Conservation (phyloP, 92 coral and sea anemone genomes). For the Epizoanthus scotinus region DNA sequence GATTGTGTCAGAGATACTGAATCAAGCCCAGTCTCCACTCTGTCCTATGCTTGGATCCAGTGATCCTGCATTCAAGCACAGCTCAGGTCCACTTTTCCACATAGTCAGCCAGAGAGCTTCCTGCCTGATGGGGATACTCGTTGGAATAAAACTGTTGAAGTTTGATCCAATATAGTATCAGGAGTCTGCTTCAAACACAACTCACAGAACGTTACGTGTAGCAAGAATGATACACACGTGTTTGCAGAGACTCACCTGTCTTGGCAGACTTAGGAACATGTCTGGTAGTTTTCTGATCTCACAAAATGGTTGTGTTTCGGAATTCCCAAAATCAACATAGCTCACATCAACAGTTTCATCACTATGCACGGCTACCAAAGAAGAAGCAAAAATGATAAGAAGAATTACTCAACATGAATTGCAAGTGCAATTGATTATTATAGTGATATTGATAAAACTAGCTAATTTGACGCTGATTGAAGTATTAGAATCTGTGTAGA, state of each 20-base stretch:
- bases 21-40: too few relatives aligned
- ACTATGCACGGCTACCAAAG: constrained; percentile 64
- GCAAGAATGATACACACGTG: not conserved
- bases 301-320: constrained; percentile 78
- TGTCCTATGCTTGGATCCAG: too few relatives aligned
- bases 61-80: too few relatives aligned
- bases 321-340: constrained; percentile 93
- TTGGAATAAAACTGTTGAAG: not conserved
- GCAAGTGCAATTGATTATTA: not conserved
- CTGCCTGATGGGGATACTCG: too few relatives aligned
- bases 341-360: constrained; percentile 80
- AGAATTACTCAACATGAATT: not conserved
- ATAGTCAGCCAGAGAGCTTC: too few relatives aligned
- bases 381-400: not conserved
- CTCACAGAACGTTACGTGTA: not conserved
- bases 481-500: too few relatives aligned
- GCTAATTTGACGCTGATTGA: too few relatives aligned
- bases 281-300: constrained; percentile 92
- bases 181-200: not conserved
- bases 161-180: not conserved
- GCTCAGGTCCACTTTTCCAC: too few relatives aligned
- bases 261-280: constrained; percentile 70
- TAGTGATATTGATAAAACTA: not conserved
- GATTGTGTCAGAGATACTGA: too few relatives aligned
- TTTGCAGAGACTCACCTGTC: constrained; percentile 55